A percentile compares a stretch with the other conserved stretches of the same genome.
Conservation (phyloP, 2,888 invertebrate genomes). For the Exephanes ischioxanthus region DNA sequence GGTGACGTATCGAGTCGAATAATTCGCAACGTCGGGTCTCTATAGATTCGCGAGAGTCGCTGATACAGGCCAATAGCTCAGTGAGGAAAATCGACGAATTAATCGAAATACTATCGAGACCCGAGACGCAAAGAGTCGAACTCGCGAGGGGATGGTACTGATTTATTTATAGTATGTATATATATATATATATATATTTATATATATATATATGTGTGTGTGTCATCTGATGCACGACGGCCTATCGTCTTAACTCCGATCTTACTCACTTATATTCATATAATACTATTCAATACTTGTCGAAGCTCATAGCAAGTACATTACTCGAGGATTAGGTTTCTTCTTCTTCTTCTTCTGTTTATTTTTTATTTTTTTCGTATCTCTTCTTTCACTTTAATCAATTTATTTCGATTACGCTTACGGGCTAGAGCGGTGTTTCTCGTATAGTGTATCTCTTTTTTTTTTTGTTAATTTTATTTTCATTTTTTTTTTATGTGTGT, state of each 20-base stretch:
- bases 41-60: constrained; percentile 37
- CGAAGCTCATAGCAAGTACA: constrained; percentile 84
- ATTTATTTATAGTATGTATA: constrained; percentile 42
- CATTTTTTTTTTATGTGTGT: constrained; percentile 48
- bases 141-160: constrained; percentile 45
- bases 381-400: constrained; percentile 28
- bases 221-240: constrained; percentile 46
- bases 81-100: neutral
- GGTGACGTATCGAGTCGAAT: constrained; percentile 42
- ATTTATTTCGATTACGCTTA: constrained; percentile 71
- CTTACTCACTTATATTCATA: constrained; percentile 70
- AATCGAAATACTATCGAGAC: constrained; percentile 45
- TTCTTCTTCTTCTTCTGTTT: constrained; percentile 20
- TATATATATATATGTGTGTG: too few relatives aligned
- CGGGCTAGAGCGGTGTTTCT: constrained; percentile 64
- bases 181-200: too few relatives aligned
- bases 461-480: constrained; percentile 27
- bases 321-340: constrained; percentile 79
- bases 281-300: constrained; percentile 84
- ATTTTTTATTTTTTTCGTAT: constrained; percentile 13
- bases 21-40: constrained; percentile 50
- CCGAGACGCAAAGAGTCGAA: constrained; percentile 50
- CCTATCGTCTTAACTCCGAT: constrained; percentile 60
- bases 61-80: neutral
- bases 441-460: constrained; percentile 67